Evolutionary conservation across 2,888 invertebrate genomes (phyloP).

Genomic region (Patella caerulea): DNA sequence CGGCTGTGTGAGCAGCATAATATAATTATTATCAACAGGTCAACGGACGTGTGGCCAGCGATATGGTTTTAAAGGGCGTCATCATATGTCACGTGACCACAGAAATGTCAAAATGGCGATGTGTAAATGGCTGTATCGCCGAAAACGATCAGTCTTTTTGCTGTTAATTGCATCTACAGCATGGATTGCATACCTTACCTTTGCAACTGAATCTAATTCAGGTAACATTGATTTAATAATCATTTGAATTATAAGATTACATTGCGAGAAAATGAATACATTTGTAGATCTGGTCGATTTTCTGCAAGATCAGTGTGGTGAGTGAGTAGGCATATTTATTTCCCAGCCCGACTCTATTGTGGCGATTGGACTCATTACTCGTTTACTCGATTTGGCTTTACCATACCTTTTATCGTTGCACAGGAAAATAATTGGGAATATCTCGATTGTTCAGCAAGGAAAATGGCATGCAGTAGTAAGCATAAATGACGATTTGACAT

Average conservation of each 20-base stretch:
- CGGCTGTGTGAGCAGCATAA: not conserved
- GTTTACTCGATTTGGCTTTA: no score
- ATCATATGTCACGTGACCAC: not conserved
- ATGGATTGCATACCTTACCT: conserved; percentile 31
- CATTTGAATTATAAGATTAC: not conserved
- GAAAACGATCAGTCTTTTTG: conserved; percentile 27
- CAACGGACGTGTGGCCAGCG: not conserved
- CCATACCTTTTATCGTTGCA: no score
- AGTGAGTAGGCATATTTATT: no score
- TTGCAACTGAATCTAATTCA: not conserved
- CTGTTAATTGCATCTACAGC: conserved; percentile 27
- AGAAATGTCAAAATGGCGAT: conserved; percentile 26
- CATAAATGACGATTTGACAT: no score
- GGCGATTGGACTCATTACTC: no score
- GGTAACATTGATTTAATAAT: not conserved
- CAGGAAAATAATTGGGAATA: no score
- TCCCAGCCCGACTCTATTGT: no score
- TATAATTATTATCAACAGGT: not conserved
- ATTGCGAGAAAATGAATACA: not conserved
- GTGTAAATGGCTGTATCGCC: conserved; percentile 23
- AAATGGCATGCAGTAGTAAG: no score
- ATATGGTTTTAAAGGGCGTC: no score
- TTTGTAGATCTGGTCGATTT: not conserved
- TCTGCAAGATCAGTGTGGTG: not conserved
- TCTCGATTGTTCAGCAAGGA: no score